These are phyloP conservation scores for Cetoscarus ocellatus DNA, from an alignment of 2,797 vertebrate genomes.

Conservation along the genomic window DNA sequence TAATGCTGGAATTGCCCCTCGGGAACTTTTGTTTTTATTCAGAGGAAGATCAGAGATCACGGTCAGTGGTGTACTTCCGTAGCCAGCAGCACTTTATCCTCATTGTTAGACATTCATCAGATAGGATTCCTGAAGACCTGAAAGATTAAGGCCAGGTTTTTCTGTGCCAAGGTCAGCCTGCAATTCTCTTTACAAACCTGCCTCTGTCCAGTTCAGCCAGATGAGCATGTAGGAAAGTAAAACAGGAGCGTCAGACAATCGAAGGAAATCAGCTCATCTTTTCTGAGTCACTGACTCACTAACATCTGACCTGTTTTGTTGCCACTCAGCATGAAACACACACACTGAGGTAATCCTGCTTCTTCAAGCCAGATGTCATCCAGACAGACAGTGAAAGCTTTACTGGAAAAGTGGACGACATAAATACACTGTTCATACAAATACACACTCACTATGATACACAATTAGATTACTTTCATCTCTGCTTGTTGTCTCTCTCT, in stretches of 20 bases:
- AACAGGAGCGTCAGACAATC: slow-evolving; percentile 13
- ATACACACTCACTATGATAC: neutral
- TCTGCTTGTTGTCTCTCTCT: slow-evolving; percentile 13
- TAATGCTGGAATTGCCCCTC: neutral
- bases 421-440: slow-evolving; percentile 3
- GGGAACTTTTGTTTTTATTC: slow-evolving; percentile 6
- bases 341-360: slow-evolving; percentile 19
- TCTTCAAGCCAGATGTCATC: slow-evolving; percentile 26
- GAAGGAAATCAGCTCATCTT: slow-evolving; percentile 26
- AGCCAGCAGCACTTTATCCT: slow-evolving; percentile 36
- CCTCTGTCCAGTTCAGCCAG: slow-evolving; percentile 11
- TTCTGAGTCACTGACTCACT: neutral
- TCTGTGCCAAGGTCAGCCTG: slow-evolving; percentile 37
- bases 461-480: slow-evolving; percentile 30
- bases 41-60: slow-evolving; percentile 32
- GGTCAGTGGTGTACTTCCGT: slow-evolving; percentile 9
- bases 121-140: slow-evolving; percentile 27
- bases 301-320: neutral
- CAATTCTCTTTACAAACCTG: slow-evolving; percentile 1
- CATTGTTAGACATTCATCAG: slow-evolving; percentile 46
- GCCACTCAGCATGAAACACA: slow-evolving; percentile 9
- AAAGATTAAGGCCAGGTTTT: slow-evolving; percentile 44
- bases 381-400: slow-evolving; percentile 3
- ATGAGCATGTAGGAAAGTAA: neutral
- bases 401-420: neutral